Evolutionary conservation across 2,113 vertebrate genomes (phyloP).

Genomic region (Scalopus aquaticus): DNA sequence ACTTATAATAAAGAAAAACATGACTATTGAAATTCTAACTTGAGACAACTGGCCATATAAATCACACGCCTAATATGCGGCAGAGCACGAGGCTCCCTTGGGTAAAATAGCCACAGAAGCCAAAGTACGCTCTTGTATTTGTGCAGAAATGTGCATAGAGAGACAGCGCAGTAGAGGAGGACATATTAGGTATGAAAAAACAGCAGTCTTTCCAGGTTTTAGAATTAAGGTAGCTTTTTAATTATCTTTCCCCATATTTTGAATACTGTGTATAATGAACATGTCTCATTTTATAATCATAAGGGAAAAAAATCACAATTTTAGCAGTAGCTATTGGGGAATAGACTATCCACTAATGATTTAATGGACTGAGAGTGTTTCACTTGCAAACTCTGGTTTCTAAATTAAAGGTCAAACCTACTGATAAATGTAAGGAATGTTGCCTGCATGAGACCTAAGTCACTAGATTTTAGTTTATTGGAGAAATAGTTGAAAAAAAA

Average conservation of each 20-base stretch:
- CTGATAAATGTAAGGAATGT: not conserved
- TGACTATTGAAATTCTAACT: not conserved
- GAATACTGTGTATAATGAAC: not conserved
- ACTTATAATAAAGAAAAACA: not conserved
- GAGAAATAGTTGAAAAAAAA: conserved; percentile 23
- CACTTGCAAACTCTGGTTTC: not conserved
- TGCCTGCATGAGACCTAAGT: not conserved
- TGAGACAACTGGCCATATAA: not conserved
- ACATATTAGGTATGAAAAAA: not conserved
- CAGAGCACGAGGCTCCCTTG: not conserved
- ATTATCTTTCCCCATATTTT: not conserved
- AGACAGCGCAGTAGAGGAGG: not conserved
- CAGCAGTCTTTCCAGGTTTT: not conserved
- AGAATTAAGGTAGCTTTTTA: not conserved
- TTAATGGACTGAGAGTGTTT: not conserved
- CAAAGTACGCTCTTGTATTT: not conserved
- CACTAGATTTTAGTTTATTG: not conserved
- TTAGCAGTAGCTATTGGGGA: not conserved
- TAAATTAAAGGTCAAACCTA: not conserved
- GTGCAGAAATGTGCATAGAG: not conserved
- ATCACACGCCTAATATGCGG: not conserved
- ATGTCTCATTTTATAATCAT: not conserved
- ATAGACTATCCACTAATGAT: not conserved
- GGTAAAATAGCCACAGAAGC: not conserved
- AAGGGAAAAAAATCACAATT: not conserved